phyloP scores from a whole-genome alignment of 2,113 vertebrate genomes.

The Rhea pennata region DNA sequence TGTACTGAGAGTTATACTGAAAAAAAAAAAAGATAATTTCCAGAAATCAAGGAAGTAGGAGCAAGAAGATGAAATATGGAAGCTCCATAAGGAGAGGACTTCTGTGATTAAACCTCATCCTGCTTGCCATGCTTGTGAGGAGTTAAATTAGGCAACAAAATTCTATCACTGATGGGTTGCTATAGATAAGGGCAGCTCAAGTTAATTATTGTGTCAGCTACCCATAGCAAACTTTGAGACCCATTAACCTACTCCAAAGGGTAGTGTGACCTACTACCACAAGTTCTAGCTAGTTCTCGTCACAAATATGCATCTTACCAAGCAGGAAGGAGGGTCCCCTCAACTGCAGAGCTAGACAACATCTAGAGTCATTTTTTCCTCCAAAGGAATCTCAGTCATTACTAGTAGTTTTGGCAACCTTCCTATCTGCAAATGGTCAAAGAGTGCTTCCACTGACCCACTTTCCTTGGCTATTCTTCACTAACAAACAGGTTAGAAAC shows the following conservation, averaged over 20 bases:
- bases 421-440: background rate
- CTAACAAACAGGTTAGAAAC: background rate
- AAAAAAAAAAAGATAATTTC: background rate
- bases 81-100: background rate
- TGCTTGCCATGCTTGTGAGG: background rate
- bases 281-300: background rate
- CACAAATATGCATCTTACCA: rapidly evolving
- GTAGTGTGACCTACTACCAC: background rate
- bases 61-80: background rate
- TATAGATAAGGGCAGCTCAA: background rate
- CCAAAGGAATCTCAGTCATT: background rate
- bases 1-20: background rate
- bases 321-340: background rate
- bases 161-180: background rate
- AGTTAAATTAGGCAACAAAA: background rate
- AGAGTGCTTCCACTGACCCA: background rate
- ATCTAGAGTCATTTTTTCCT: background rate
- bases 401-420: background rate
- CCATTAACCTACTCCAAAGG: background rate
- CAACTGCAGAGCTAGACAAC: background rate
- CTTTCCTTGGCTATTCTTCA: background rate
- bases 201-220: background rate
- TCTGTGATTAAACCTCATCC: background rate
- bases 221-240: background rate
- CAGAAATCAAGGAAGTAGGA: background rate